Evolutionary conservation across 2,113 vertebrate species (phyloP).

Genomic region (Paradoxurus hermaphroditus): DNA sequence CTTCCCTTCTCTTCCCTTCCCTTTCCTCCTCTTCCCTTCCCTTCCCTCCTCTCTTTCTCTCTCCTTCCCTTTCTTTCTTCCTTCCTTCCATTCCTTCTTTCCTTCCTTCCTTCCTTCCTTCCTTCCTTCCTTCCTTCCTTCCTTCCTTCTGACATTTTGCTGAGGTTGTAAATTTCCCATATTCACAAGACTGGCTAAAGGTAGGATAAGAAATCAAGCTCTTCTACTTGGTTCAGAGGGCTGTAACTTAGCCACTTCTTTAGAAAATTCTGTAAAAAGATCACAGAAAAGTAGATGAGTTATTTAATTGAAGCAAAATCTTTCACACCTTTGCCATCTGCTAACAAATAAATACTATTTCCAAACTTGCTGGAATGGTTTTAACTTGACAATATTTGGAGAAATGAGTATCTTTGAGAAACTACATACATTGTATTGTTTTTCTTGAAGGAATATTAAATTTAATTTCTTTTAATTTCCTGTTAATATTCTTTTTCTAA

Average conservation of each 20-base stretch:
- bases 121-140: background rate
- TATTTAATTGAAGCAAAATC: background rate
- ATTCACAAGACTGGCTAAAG: background rate
- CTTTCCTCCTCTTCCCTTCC: background rate
- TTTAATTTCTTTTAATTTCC: slow-evolving; percentile 8
- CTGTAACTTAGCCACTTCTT: background rate
- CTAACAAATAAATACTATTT: slow-evolving; percentile 38
- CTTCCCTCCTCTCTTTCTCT: background rate
- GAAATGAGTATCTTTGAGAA: slow-evolving; percentile 44
- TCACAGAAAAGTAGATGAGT: background rate
- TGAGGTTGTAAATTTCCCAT: background rate
- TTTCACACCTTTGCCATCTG: background rate
- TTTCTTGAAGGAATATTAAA: slow-evolving; percentile 26
- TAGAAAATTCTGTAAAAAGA: slow-evolving; percentile 31
- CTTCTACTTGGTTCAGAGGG: background rate
- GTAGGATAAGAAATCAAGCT: background rate
- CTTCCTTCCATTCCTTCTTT: background rate
- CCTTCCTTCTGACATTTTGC: background rate
- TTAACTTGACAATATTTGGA: background rate
- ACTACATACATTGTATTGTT: background rate
- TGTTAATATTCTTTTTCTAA: background rate
- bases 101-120: background rate
- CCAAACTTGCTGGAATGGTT: background rate
- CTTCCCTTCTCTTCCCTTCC: background rate
- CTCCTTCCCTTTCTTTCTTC: background rate